phyloP scores from a whole-genome alignment of 2,888 invertebrate species.

The Morpho deidamia region DNA sequence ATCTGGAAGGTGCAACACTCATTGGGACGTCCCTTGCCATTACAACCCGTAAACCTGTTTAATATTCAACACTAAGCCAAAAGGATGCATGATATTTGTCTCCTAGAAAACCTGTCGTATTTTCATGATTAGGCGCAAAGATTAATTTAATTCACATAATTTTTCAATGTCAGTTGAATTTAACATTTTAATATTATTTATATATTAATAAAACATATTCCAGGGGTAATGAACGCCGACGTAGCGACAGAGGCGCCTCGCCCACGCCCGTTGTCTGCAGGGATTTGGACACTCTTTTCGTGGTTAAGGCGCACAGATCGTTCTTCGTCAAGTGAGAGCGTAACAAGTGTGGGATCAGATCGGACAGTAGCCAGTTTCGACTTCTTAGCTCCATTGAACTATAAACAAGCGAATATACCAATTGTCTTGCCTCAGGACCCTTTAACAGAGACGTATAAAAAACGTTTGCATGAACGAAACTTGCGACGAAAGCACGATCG shows the following conservation, averaged over 20 bases:
- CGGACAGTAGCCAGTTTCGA: conserved; percentile 86
- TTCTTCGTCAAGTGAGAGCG: conserved; percentile 66
- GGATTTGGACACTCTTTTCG: conserved; percentile 81
- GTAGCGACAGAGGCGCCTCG: conserved; percentile 46
- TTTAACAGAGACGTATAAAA: conserved; percentile 81
- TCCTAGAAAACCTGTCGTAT: too few species aligned
- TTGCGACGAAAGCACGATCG: conserved; percentile 77
- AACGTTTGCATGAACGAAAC: conserved; percentile 79
- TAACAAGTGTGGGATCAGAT: conserved; percentile 84
- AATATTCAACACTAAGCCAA: not conserved
- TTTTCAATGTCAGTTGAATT: too few species aligned
- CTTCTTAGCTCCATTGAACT: conserved; percentile 79
- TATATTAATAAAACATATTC: conserved; percentile 25
- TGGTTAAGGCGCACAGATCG: conserved; percentile 83
- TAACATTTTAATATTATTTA: not conserved
- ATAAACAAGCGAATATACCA: conserved; percentile 54
- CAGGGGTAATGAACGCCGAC: conserved; percentile 64
- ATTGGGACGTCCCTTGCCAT: too few species aligned
- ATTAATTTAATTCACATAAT: too few species aligned
- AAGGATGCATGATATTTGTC: too few species aligned
- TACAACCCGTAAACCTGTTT: too few species aligned
- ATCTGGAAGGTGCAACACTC: too few species aligned
- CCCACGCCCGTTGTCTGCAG: conserved; percentile 65
- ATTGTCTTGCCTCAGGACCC: conserved; percentile 69
- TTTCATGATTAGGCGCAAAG: too few species aligned